Conservation (phyloP, 2,888 invertebrate genomes). For the Pyrocoelia pectoralis region DNA sequence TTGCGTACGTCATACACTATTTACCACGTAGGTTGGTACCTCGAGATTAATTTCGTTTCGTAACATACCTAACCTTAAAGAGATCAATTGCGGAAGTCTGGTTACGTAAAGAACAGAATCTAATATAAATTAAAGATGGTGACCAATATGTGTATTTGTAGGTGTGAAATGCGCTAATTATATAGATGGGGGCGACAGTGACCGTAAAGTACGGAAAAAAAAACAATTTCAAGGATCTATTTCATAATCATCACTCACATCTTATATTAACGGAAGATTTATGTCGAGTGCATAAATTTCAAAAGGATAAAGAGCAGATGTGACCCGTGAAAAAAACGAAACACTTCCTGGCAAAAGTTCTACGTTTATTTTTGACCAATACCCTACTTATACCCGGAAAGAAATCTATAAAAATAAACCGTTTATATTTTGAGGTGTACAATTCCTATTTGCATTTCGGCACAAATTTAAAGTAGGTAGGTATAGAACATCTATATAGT, state of each 20-base stretch:
- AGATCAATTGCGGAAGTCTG: no score
- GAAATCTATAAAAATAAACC: background rate
- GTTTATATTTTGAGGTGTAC: no score
- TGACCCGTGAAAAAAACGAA: background rate
- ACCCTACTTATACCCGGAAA: background rate
- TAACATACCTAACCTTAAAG: no score
- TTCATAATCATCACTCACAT: background rate
- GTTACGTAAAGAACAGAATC: background rate
- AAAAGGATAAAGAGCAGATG: background rate
- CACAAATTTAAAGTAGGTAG: no score
- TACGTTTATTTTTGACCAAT: background rate
- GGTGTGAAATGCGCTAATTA: background rate
- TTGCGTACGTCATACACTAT: background rate
- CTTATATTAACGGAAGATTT: background rate
- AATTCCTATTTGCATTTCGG: no score
- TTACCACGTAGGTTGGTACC: no score
- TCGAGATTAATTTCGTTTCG: no score
- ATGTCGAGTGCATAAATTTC: background rate
- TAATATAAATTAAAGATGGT: background rate
- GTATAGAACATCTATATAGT: no score
- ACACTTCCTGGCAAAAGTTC: background rate
- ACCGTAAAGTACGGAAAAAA: background rate
- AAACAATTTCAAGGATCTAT: background rate
- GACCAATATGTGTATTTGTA: background rate
- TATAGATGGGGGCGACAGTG: background rate